Conservation (phyloP, 1,140 invertebrate genomes). For the Aradophagus sp. region DNA sequence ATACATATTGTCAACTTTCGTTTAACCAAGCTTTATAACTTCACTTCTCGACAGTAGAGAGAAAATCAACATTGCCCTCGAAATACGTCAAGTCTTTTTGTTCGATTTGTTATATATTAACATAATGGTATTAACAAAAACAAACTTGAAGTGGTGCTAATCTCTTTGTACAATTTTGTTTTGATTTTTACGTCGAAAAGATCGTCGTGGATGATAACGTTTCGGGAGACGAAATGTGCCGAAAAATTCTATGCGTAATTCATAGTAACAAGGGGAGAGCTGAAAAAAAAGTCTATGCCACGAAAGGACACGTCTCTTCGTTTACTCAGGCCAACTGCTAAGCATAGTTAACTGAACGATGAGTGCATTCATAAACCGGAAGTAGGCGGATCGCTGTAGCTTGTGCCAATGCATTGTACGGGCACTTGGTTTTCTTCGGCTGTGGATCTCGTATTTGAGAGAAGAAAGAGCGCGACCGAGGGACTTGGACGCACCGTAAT, state of each 20-base stretch:
- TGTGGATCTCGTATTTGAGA: constrained; percentile 34
- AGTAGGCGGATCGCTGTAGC: constrained; percentile 67
- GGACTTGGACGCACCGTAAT: constrained; percentile 41
- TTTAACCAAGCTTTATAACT: too few relatives aligned
- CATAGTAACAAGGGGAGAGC: constrained; percentile 42
- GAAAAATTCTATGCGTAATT: constrained; percentile 28
- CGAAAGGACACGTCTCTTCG: constrained; percentile 59
- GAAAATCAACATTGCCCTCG: too few relatives aligned
- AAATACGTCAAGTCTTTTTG: too few relatives aligned
- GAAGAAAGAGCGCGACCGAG: constrained; percentile 46
- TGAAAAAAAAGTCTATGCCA: constrained; percentile 51
- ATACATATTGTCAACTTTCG: too few relatives aligned
- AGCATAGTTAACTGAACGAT: constrained; percentile 64
- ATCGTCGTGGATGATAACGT: constrained; percentile 30
- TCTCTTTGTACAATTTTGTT: too few relatives aligned
- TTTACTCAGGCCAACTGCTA: constrained; percentile 62
- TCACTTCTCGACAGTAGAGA: too few relatives aligned
- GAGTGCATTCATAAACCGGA: constrained; percentile 68
- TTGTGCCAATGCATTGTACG: constrained; percentile 62
- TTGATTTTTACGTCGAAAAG: too few relatives aligned
- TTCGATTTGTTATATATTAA: too few relatives aligned
- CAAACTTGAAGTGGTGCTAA: background rate
- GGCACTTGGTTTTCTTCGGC: constrained; percentile 52
- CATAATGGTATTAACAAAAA: too few relatives aligned
- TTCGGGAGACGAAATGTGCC: constrained; percentile 22